These are phyloP conservation scores for Siniperca obscura DNA, from an alignment of 2,797 vertebrate genomes.

Conservation along the genomic window DNA sequence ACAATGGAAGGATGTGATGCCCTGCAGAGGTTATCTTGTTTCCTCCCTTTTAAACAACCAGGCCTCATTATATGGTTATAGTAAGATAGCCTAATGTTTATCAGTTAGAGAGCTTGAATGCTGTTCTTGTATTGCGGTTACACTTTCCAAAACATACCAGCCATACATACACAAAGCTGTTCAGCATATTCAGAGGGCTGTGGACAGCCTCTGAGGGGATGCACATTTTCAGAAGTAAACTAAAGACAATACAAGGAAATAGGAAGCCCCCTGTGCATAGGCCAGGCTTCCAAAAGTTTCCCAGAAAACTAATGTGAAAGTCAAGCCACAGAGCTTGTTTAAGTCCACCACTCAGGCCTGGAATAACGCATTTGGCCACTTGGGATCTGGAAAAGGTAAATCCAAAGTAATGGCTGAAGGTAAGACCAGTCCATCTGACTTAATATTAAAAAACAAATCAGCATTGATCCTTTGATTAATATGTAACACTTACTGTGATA, in stretches of 20 bases:
- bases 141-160: neutral
- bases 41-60: constrained; percentile 16
- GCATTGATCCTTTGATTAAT: neutral
- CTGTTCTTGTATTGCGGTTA: fast-evolving
- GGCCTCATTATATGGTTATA: neutral
- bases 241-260: constrained; percentile 82
- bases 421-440: constrained; percentile 49
- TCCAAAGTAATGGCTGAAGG: constrained; percentile 78
- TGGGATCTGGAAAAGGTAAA: constrained; percentile 41
- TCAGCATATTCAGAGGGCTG: constrained; percentile 5
- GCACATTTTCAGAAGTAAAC: constrained; percentile 51
- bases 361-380: constrained; percentile 32
- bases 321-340: constrained; percentile 8
- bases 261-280: constrained; percentile 67
- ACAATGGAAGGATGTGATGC: constrained; percentile 56
- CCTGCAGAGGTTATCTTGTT: neutral
- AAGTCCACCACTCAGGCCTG: constrained; percentile 36
- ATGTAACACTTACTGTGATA: neutral
- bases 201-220: constrained; percentile 31
- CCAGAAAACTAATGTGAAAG: constrained; percentile 47
- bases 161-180: neutral
- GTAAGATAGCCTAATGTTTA: neutral
- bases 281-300: constrained; percentile 67
- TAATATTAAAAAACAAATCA: neutral
- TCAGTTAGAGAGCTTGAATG: neutral